These are phyloP conservation scores for Grus americana DNA, from an alignment of 2,113 vertebrate genomes.

Conservation along the genomic window DNA sequence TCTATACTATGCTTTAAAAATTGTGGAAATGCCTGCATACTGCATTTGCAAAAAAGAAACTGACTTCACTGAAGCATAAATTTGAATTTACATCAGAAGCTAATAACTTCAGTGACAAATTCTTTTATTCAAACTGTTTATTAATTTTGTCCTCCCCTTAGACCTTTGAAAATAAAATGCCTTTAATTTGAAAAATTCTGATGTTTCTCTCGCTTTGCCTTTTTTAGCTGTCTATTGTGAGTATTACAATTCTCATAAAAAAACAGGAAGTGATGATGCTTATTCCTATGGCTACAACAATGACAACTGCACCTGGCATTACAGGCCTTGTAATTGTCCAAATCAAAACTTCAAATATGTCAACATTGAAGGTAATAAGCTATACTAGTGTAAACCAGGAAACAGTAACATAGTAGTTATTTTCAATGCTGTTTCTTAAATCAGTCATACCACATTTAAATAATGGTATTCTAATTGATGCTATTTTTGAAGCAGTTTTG, in stretches of 20 bases:
- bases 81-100: not conserved
- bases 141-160: not conserved
- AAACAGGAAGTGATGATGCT: not conserved
- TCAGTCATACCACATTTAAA: not conserved
- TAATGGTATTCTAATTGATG: not conserved
- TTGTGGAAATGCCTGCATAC: not conserved
- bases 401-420: not conserved
- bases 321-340: constrained; percentile 81
- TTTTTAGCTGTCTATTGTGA: constrained; percentile 79
- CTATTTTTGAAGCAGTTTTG: not conserved
- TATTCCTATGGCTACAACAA: not conserved
- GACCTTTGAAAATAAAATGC: not conserved
- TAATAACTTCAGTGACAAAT: not conserved
- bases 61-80: not conserved
- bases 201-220: not conserved
- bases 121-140: not conserved
- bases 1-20: not conserved
- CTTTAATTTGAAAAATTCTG: not conserved
- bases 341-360: constrained; percentile 36
- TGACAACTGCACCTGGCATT: constrained; percentile 78
- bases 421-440: not conserved
- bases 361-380: constrained; percentile 78
- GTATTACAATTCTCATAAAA: constrained; percentile 76
- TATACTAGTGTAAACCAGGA: not conserved
- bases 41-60: not conserved